Base-by-base conservation (phyloP, 2,113 vertebrate genomes). In the Fukomys damarensis region DNA sequence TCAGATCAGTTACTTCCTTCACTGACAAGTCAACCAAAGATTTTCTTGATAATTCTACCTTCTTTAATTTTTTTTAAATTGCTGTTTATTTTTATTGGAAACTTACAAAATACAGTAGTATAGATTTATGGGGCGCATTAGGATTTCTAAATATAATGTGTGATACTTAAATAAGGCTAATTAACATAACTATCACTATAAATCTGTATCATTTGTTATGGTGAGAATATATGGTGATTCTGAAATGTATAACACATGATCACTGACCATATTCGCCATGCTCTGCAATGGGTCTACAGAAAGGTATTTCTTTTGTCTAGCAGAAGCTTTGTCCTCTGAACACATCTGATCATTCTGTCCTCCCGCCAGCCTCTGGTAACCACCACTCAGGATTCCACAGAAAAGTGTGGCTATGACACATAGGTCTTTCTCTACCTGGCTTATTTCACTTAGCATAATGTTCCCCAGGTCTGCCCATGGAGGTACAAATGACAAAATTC, bases 311-410 rank as follows among this genome's bases (percentile, higher is more conserved):
- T 65, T 14, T 13, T 7, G 32, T 17, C 28, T 43, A 24, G 63
- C 1, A 7, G n/a, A 81, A 26, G 52, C 30, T 83, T 58, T 49
- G 3, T 24, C 5, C 24, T 61, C 1, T 61, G 32, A 30, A 59
- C 10, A n/a, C 4, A 30, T 11, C 10, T 59, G 16, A 28, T n/a
- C 41, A 19, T 7, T 11, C 38, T 19, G 56, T 9, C 0, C 0
- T 38, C 56, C 17, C 26, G 16, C 7, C 4, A 2, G 16, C 43
- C 16, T 38, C 43, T 41, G 10, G 22, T 32, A 30, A 16, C 24
- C 3, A 41, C 19, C 20, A 49, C 38, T 10, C 35, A 3, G 16
- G 30, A 56, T 46, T n/a, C 52, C 52, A 82, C 20, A 68, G 6
- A 56, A 13, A 81, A 54, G 58, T 68, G 56, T 49, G 13, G 43